Conservation (phyloP, 2,113 vertebrate genomes). For the Hippocampus barbouri region DNA sequence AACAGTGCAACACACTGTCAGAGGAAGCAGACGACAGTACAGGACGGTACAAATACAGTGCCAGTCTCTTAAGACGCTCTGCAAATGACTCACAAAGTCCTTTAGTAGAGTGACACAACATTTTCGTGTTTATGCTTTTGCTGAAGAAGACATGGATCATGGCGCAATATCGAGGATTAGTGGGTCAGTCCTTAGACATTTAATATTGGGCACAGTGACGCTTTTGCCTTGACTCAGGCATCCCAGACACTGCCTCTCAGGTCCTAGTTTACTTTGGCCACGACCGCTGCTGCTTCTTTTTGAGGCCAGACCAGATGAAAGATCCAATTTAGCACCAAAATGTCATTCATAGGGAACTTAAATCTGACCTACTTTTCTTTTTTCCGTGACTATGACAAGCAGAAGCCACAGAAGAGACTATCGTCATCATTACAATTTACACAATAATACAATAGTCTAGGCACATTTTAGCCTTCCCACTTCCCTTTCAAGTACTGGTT, state of each 20-base stretch:
- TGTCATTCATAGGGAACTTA: slow-evolving; percentile 50
- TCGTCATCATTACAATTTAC: slow-evolving; percentile 9
- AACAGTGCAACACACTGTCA: slow-evolving; percentile 11
- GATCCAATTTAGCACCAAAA: slow-evolving; percentile 53
- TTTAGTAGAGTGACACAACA: slow-evolving; percentile 59
- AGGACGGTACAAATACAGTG: slow-evolving; percentile 49
- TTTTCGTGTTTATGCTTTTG: slow-evolving; percentile 54
- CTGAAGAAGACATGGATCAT: slow-evolving; percentile 64
- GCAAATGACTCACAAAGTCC: slow-evolving; percentile 62
- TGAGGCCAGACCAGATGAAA: slow-evolving; percentile 59
- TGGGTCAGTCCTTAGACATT: slow-evolving; percentile 53
- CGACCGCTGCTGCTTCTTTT: slow-evolving; percentile 40
- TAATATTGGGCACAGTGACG: slow-evolving; percentile 47
- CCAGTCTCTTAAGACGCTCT: slow-evolving; percentile 50
- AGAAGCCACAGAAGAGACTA: slow-evolving; percentile 18
- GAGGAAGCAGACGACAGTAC: slow-evolving; percentile 28
- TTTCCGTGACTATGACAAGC: slow-evolving; percentile 9
- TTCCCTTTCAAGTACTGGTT: not conserved
- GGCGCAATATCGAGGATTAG: slow-evolving; percentile 65
- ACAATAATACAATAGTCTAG: not conserved
- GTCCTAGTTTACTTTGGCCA: slow-evolving; percentile 64
- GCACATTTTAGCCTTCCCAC: not conserved
- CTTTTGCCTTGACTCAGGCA: slow-evolving; percentile 54
- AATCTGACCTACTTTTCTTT: slow-evolving; percentile 22
- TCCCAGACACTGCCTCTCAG: slow-evolving; percentile 57